A percentile compares a stretch with the other conserved stretches of the same genome.
phyloP scores from a whole-genome alignment of 2,113 vertebrate genomes.

The Okapia johnstoni region DNA sequence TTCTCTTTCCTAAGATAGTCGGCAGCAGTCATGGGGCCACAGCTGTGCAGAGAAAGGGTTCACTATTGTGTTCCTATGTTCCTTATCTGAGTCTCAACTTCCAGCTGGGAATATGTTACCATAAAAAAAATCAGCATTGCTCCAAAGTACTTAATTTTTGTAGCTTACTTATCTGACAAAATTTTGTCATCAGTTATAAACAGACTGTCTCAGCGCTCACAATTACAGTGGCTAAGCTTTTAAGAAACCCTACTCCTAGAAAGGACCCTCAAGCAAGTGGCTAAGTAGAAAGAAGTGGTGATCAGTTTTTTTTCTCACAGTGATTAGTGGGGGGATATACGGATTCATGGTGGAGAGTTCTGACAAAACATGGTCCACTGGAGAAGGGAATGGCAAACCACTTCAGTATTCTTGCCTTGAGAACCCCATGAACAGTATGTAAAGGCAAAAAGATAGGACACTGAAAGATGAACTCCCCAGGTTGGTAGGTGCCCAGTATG shows the following conservation, averaged over 20 bases:
- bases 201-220: background rate
- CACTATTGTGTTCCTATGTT: background rate
- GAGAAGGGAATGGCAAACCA: background rate
- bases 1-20: background rate
- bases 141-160: background rate
- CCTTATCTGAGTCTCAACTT: background rate
- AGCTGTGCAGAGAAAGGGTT: background rate
- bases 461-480: background rate
- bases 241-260: background rate
- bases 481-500: background rate
- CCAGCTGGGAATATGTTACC: background rate
- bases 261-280: background rate
- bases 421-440: background rate
- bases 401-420: background rate
- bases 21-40: background rate
- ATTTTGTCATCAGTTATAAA: background rate
- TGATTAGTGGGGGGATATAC: background rate
- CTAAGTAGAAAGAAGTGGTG: background rate
- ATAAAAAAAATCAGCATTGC: background rate
- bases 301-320: background rate
- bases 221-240: background rate
- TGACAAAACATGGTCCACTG: background rate
- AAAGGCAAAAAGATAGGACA: background rate
- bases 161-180: background rate
- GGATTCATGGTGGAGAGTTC: background rate